Evolutionary conservation across 2,113 vertebrate genomes (phyloP).

Genomic region (Thinocorus orbignyianus): DNA sequence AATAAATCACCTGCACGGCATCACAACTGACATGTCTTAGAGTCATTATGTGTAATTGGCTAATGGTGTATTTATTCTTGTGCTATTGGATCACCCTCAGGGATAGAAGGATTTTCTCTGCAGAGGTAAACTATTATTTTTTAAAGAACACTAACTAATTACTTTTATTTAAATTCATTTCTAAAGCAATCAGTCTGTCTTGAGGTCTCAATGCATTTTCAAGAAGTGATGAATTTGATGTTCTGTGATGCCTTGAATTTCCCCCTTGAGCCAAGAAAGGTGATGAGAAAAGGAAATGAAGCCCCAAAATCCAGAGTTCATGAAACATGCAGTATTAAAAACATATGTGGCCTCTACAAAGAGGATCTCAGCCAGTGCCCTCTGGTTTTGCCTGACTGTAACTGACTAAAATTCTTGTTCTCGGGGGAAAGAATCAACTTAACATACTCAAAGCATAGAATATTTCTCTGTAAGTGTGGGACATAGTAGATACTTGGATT

Average conservation of each 20-base stretch:
- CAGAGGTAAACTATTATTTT: constrained; percentile 54
- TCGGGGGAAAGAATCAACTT: background rate
- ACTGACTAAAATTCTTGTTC: background rate
- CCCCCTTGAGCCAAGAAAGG: constrained; percentile 44
- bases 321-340: background rate
- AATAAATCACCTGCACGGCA: constrained; percentile 65
- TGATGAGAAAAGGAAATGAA: constrained; percentile 65
- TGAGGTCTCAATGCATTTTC: constrained; percentile 50
- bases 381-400: background rate
- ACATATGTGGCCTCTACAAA: background rate
- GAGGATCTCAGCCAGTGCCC: background rate
- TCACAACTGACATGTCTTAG: constrained; percentile 27
- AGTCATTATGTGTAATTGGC: constrained; percentile 71
- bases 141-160: constrained; percentile 68
- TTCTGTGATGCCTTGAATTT: constrained; percentile 53
- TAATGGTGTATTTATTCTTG: constrained; percentile 68
- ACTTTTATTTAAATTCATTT: constrained; percentile 70
- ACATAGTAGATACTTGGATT: background rate
- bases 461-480: background rate
- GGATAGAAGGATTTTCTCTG: constrained; percentile 57
- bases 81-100: constrained; percentile 60
- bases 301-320: constrained; percentile 30
- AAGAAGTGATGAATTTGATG: constrained; percentile 67
- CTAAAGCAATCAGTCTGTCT: constrained; percentile 45
- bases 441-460: background rate